Evolutionary conservation across 1,140 invertebrate species (phyloP), one percentile per base, ranked within the genome.

Genomic region (Bombus haemorrhoidalis): DNA sequence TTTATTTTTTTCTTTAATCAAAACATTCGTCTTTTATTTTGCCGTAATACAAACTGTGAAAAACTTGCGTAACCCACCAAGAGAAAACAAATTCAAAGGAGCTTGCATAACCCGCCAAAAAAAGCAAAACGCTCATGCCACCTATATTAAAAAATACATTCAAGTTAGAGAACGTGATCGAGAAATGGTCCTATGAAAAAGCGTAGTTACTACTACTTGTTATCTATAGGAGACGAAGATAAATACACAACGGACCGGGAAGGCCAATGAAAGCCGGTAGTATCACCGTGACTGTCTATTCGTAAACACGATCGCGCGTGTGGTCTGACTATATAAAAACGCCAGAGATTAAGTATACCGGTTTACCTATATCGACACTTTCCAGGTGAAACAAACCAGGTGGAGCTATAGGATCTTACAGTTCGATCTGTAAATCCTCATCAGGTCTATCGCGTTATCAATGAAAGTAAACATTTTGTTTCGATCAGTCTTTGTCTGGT

Each of bases 171-270:
- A 32, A 3, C 18, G 25, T 69, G 32, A 69, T 28, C 32, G 62
- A 3, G 8, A n/a, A 43, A 18, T 32, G 74, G 25, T 47, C 3
- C 5, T 47, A 83, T n/a, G 3, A 3, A n/a, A 64, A 32, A 66
- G 53, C 39, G 41, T 22, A 53, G 18, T 53, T 53, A 22, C 6
- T 53, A 86, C 39, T n/a, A 76, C 47, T 81, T 39, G 72, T 81
- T 89, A 86, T 89, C 85, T 83, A 2, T 6, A 18, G 73, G 25
- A 81, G 81, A 80, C n/a, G 8, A 57, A 83, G 87, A 86, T 88
- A 88, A 89, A 89, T 79, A 37, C 47, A 18, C 18, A 68, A 53
- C 39, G 25, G n/a, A 6, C 32, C 18, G 32, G 3, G 59, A 41
- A 62, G 37, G 34, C n/a, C 39, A n/a, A n/a, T 28, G 37, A n/a